Base-by-base conservation (phyloP, 2,797 vertebrate genomes). In the Neomorphus geoffroyi region DNA sequence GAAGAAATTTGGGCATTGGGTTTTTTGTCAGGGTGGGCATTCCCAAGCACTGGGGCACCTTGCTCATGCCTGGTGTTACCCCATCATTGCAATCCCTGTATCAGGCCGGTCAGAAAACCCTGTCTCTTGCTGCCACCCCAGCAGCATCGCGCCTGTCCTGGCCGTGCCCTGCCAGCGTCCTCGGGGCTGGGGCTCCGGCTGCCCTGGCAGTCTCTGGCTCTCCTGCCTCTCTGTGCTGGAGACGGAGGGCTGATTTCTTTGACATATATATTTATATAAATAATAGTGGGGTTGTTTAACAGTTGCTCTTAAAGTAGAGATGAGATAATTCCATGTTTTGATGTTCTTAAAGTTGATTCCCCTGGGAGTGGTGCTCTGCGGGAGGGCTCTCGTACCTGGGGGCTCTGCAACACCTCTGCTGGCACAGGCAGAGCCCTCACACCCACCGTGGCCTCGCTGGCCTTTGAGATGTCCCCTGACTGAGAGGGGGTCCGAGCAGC, bases 311-410 rank as follows among this genome's bases (percentile, higher is more conserved):
- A 91, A 91, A 93, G 95, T 70, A 91, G 89, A 96, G 97, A 96
- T 93, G 95, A 97, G 96, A 92, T 94, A 93, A 97, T 97, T 96
- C 90, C 80, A 54, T 96, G 95, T 96, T 97, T 97, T 97, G 96
- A 91, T 97, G 43, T 91, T 90, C 37, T 51, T 74, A 73, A 93
- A 96, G 95, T 92, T 83, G 92, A 88, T 92, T 83, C 91, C 13
- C 28, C 79, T 80, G 93, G 88, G 96, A 85, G 39, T 1, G 2
- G 41, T 50, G 86, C 60, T 88, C 80, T 50, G 80, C 3, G 2
- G 70, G 70, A 79, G 9, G 57, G 33, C 22, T 88, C 6, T 30
- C 2, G 6, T 57, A 26, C 30, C 37, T 0, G n/a, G 2, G 61
- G 46, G 56, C 43, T 86, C 23, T 56, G 60, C 46, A 58, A 11